A percentile compares a stretch with the other conserved stretches of the same genome.
These are phyloP conservation scores for Fundulus diaphanus DNA, from an alignment of 2,797 vertebrate species.

Conservation along the genomic window DNA sequence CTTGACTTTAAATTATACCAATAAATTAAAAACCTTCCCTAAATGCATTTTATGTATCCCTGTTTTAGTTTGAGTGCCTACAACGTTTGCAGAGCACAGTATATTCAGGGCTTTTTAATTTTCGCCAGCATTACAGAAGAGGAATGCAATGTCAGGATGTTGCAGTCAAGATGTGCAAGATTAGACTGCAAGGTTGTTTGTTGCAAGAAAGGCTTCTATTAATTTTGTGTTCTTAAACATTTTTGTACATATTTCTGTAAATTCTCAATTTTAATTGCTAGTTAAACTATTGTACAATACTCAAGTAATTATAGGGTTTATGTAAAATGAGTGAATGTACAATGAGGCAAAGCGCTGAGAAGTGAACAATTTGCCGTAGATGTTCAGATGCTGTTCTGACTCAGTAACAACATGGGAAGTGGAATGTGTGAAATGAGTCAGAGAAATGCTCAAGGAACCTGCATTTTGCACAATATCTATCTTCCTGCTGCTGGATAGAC, in stretches of 20 bases:
- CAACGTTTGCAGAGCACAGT: slow-evolving; percentile 11
- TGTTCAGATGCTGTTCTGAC: slow-evolving; percentile 38
- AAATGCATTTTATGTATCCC: not conserved
- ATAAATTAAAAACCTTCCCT: slow-evolving; percentile 3
- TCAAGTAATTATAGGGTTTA: slow-evolving; percentile 19
- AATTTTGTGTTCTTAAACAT: slow-evolving; percentile 8
- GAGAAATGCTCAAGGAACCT: slow-evolving; percentile 34
- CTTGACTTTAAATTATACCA: not conserved
- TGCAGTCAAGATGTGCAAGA: not conserved
- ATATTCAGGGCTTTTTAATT: slow-evolving; percentile 28
- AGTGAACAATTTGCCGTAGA: slow-evolving; percentile 33
- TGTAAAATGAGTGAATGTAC: slow-evolving; percentile 32
- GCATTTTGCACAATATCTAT: slow-evolving; percentile 35
- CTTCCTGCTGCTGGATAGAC: slow-evolving; percentile 32
- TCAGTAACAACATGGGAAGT: slow-evolving; percentile 32
- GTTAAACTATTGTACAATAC: slow-evolving; percentile 12
- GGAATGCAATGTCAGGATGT: slow-evolving; percentile 14
- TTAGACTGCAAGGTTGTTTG: slow-evolving; percentile 6
- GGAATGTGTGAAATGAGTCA: slow-evolving; percentile 43
- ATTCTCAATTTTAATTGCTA: slow-evolving; percentile 14
- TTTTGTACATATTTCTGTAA: not conserved
- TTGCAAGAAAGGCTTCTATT: slow-evolving; percentile 6
- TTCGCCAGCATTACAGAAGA: slow-evolving; percentile 11
- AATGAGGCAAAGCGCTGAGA: slow-evolving; percentile 22
- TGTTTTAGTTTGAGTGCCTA: slow-evolving; percentile 12